These are phyloP conservation scores for Caretta caretta DNA, from an alignment of 2,113 vertebrate genomes.

Conservation along the genomic window DNA sequence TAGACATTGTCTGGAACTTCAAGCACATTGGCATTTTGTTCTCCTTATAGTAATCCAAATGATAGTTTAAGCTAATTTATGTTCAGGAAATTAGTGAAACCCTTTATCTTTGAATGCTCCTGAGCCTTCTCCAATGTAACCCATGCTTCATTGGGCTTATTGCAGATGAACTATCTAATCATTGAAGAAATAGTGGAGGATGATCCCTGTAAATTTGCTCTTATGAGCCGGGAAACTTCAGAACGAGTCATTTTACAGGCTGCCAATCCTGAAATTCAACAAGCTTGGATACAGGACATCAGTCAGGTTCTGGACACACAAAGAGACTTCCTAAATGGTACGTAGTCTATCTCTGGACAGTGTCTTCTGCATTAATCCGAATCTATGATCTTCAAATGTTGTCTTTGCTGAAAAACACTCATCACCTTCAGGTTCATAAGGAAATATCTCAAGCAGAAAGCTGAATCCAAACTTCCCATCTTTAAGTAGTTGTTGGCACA, in stretches of 20 bases:
- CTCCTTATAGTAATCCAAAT: neutral
- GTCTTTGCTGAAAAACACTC: neutral
- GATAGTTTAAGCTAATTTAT: neutral
- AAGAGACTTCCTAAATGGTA: slow-evolving; percentile 94
- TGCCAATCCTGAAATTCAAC: slow-evolving; percentile 94
- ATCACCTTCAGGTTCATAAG: neutral
- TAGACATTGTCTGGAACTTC: neutral
- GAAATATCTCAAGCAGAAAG: neutral
- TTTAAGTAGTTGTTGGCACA: neutral
- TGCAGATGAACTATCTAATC: slow-evolving; percentile 92
- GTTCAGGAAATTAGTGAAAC: slow-evolving; percentile 25
- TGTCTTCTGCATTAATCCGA: neutral
- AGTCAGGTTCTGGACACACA: slow-evolving; percentile 93
- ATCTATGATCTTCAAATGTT: neutral
- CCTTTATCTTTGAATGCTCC: neutral
- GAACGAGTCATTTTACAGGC: slow-evolving; percentile 94
- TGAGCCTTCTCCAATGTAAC: neutral
- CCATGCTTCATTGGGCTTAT: slow-evolving; percentile 19
- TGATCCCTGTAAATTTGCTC: slow-evolving; percentile 95
- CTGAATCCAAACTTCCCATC: neutral
- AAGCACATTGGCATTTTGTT: slow-evolving; percentile 11
- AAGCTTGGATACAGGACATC: slow-evolving; percentile 94
- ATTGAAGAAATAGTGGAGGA: slow-evolving; percentile 92
- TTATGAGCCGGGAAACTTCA: slow-evolving; percentile 90
- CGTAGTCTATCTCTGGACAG: neutral